Base-by-base conservation (phyloP, 2,888 invertebrate genomes). In the Mimumesa dahlbomi region DNA sequence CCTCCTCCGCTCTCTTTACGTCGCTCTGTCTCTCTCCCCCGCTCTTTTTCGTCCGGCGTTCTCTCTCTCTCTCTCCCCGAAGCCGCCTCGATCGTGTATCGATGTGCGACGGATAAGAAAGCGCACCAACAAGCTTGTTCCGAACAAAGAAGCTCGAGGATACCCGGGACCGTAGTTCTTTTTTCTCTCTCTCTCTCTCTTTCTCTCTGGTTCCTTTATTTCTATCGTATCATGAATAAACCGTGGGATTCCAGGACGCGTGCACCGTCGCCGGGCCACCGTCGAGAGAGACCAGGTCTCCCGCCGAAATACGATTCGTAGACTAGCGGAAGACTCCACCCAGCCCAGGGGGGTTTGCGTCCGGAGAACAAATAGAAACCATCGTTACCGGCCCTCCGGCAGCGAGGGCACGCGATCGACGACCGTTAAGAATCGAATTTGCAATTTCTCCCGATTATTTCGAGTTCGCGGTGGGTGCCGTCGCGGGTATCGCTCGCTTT, bases 21-120 rank as follows among this genome's bases (percentile, higher is more conserved):
- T 25, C 25, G 25, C 25, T 25, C 7, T 25, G 25, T 7, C 7
- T 25, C 7, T 25, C n/a, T n/a, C n/a, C n/a, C n/a, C 2, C 2
- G 29, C 1, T 29, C 9, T 29, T 29, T 29, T 29, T 29, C 29
- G 29, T 34, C 34, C 34, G n/a, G n/a, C n/a, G 62, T 46, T 59
- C 46, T 29, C 16, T 16, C 11, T 9, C 4, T n/a, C 43, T 4
- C 13, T 2, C 29, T 11, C 5, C 11, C 13, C 21, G 2, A 21
- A 34, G 34, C 25, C 31, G 48, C 48, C 48, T 11, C 46, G 57
- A 2, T 14, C 25, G 22, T 9, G 38, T 16, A 31, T 56, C 66
- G 58, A 64, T 58, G 58, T 21, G 40, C 49, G 49, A 1, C 21
- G 53, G 38, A 63, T 48, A 31, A 42, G 52, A 62, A 48, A 62